A percentile compares a stretch with the other conserved stretches of the same genome.
Evolutionary conservation across 1,140 invertebrate species (phyloP).

Genomic region (Linepithema humile): DNA sequence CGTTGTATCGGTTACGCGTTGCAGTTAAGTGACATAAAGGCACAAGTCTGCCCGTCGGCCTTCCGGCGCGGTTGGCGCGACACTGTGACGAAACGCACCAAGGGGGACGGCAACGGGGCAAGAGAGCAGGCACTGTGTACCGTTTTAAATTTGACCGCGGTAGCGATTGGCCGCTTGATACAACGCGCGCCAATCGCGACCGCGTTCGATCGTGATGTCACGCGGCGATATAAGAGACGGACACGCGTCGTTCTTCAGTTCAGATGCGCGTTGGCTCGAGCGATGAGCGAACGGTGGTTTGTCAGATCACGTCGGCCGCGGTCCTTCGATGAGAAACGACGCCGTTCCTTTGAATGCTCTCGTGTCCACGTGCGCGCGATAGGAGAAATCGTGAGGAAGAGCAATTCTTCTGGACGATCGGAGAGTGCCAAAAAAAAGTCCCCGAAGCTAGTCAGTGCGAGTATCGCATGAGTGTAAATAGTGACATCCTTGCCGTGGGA

Average conservation of each 20-base stretch:
- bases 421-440: constrained; percentile 70
- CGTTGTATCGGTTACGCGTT: constrained; percentile 15
- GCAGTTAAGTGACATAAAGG: constrained; percentile 5
- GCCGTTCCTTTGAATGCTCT: constrained; percentile 51
- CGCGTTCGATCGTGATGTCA: constrained; percentile 80
- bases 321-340: constrained; percentile 66
- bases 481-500: constrained; percentile 21
- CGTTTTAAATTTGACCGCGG: constrained; percentile 71
- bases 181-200: constrained; percentile 69
- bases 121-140: constrained; percentile 32
- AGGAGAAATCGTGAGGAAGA: background rate
- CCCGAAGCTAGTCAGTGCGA: constrained; percentile 74
- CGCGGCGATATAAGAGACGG: constrained; percentile 84
- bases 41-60: constrained; percentile 21
- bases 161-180: constrained; percentile 53
- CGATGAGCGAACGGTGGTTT: constrained; percentile 73
- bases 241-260: constrained; percentile 76
- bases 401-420: background rate
- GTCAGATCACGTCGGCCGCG: constrained; percentile 71
- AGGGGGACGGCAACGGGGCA: background rate
- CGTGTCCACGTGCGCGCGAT: background rate
- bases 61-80: constrained; percentile 34
- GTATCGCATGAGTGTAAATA: constrained; percentile 50
- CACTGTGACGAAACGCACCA: constrained; percentile 24
- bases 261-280: constrained; percentile 77